Evolutionary conservation across 1,140 invertebrate genomes (phyloP), one percentile per base, ranked within the genome.

Genomic region (Lordiphosa mommai): DNA sequence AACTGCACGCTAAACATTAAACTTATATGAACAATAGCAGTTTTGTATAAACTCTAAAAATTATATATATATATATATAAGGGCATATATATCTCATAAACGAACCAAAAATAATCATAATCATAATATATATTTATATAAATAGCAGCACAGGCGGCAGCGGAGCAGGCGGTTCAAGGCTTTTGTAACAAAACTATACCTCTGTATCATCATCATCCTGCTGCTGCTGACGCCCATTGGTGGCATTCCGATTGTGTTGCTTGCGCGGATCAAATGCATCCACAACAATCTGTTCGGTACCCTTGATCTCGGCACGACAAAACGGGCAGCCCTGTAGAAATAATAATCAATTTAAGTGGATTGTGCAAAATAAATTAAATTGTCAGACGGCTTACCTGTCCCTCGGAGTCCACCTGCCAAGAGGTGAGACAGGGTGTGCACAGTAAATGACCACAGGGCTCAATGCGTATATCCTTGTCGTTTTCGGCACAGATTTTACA

Each of bases 401-500:
- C 88, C 57, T 89, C 89, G 60, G 90, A 89, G 55, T 89, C 91
- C 89, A 97, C 96, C 94, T 98, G 96, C 97, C 97, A 99, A 64
- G 95, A 94, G 20, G 94, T 97, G 23, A 99, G 91, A 91, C 99
- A 99, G 4, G 97, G 97, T 8, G 96, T 98, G 88, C 99, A 99
- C 7, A 99, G 90, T 14, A 99, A 92, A 91, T 99, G 99, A 0
- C 98, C 98, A 89, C 99, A 99, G 0, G 99, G 99, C 89, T 99
- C 99, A 90, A 99, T 97, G 79, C 97, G 93, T 30, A 99, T 97
- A 88, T 99, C 98, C 90, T 99, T 99, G 89, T 99, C 97, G 89
- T 99, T 98, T 89, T 99, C 99, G 1, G 98, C 98, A 90, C 99
- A 99, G 64, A 99, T 99, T 92, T 99, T 99, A 90, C 99, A 99